Base-by-base conservation (phyloP, 2,888 invertebrate species). In the Tipula confusa region DNA sequence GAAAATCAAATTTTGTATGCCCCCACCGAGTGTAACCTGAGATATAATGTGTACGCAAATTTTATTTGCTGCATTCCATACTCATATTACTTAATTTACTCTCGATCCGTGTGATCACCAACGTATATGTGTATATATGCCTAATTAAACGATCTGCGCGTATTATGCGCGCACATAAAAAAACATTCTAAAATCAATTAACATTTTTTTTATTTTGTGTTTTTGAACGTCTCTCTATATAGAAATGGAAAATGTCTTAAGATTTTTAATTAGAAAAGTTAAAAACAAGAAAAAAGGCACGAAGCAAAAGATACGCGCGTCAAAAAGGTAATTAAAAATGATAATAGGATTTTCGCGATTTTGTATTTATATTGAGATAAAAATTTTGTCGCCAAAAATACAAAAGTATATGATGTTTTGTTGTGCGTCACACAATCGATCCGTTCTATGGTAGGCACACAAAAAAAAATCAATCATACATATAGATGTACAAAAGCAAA, bases 201-300 rank as follows among this genome's bases (percentile, higher is more conserved):
- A 64, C 64, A 64, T 64, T 64, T 64, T 64, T 24, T 64, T 64
- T 64, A n/a, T n/a, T n/a, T n/a, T n/a, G n/a, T n/a, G n/a, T n/a
- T n/a, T n/a, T n/a, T n/a, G n/a, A n/a, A n/a, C n/a, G n/a, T n/a
- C n/a, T n/a, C n/a, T n/a, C n/a, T n/a, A 64, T 11, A 43, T 24
- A 24, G 7, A 24, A 64, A 64, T 9, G 24, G 24, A 18, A 64
- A 64, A 18, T 11, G 24, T 24, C 24, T 64, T 24, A 2, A 64
- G 64, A 64, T 64, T 64, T 64, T 64, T 64, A 64, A 64, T 64
- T 64, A 64, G 64, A 64, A 64, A 64, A n/a, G n/a, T n/a, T n/a
- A n/a, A n/a, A n/a, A n/a, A n/a, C n/a, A n/a, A n/a, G n/a, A n/a
- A n/a, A n/a, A n/a, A 64, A 24, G 3, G 7, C 24, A 18, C 64